Conservation (phyloP, 2,113 vertebrate species). For the Nymphicus hollandicus region DNA sequence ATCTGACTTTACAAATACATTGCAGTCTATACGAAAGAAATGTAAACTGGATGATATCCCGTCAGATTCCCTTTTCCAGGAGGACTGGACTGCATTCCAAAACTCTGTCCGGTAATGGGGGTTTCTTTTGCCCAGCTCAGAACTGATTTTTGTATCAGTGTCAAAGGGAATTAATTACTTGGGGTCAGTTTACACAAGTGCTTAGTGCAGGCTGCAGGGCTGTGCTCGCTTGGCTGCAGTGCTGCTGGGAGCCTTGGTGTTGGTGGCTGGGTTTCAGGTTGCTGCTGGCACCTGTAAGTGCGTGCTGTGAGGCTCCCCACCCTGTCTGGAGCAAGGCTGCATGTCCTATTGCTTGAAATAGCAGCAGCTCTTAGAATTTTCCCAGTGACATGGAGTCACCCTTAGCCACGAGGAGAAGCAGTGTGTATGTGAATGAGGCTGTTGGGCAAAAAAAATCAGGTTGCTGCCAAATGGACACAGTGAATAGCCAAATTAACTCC, state of each 20-base stretch:
- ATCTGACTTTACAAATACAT: constrained; percentile 86
- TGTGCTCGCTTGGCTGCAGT: neutral
- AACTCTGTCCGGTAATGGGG: constrained; percentile 84
- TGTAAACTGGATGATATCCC: constrained; percentile 85
- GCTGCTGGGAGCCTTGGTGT: neutral
- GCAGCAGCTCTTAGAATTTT: neutral
- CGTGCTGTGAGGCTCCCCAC: neutral
- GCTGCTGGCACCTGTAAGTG: neutral
- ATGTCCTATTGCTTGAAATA: neutral
- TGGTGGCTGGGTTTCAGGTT: neutral
- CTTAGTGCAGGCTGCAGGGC: neutral
- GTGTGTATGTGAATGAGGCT: neutral
- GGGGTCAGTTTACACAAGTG: neutral
- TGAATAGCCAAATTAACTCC: neutral
- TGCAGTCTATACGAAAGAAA: constrained; percentile 93
- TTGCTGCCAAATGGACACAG: neutral
- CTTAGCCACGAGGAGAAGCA: neutral
- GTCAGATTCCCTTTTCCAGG: constrained; percentile 82
- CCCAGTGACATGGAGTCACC: neutral
- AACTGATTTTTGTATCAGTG: neutral
- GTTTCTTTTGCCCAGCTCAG: neutral
- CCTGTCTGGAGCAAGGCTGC: neutral
- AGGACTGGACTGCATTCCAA: constrained; percentile 97
- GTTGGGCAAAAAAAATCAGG: neutral
- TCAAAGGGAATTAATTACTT: neutral